Conservation (phyloP, 2,888 invertebrate genomes). For the Cynaeus angustus region DNA sequence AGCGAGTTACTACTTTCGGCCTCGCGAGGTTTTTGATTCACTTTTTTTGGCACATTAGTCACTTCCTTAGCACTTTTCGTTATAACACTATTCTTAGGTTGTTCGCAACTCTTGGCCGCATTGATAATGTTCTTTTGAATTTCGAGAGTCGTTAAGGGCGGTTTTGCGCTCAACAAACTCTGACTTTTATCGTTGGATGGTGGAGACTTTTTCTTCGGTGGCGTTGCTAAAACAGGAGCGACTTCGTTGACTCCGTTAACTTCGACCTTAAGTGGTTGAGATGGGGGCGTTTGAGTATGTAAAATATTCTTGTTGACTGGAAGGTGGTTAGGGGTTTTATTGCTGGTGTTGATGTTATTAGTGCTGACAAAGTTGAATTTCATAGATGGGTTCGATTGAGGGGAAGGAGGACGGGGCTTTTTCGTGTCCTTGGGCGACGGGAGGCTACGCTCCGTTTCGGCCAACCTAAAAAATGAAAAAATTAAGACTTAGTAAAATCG, state of each 20-base stretch:
- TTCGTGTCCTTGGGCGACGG: not conserved
- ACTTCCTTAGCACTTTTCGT: conserved; percentile 41
- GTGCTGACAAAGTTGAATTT: conserved; percentile 41
- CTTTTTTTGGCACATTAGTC: conserved; percentile 58
- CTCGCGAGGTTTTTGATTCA: conserved; percentile 37
- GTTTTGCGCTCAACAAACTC: conserved; percentile 40
- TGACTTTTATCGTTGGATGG: conserved; percentile 43
- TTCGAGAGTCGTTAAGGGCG: conserved; percentile 75
- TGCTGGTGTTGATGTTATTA: too few relatives aligned
- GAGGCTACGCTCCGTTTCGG: conserved; percentile 3
- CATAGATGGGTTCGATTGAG: conserved; percentile 11
- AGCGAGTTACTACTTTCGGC: conserved; percentile 77
- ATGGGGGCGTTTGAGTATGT: conserved; percentile 54
- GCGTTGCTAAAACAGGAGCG: not conserved
- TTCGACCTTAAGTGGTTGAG: conserved; percentile 61
- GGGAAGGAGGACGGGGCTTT: not conserved
- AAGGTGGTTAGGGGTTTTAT: conserved; percentile 7
- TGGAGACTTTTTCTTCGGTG: conserved; percentile 48
- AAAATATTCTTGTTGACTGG: conserved; percentile 55
- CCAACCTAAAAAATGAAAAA: not conserved
- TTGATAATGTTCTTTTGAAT: conserved; percentile 82
- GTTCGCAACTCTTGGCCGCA: conserved; percentile 76
- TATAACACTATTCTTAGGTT: conserved; percentile 60
- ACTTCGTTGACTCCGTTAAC: conserved; percentile 59
- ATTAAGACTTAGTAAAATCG: not conserved